Base-by-base conservation (phyloP, 2,888 invertebrate species). In the Amiota minor region DNA sequence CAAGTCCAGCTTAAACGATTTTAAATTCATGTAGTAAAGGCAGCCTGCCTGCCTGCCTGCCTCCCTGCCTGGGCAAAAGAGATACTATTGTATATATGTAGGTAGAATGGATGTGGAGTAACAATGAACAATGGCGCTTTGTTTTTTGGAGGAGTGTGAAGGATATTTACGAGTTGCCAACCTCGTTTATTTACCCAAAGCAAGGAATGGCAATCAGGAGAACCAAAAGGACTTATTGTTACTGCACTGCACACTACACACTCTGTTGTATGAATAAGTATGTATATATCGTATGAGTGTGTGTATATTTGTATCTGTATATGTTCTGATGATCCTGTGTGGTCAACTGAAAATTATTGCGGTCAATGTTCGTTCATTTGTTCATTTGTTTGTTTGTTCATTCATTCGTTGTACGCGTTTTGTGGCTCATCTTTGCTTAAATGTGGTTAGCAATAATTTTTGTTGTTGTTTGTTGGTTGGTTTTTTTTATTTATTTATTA, bases 101-200 rank as follows among this genome's bases (percentile, higher is more conserved):
- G 3, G 23, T 20, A 12, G 67, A 16, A 20, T 20, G 67, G 53
- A 35, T 23, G 6, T 35, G 35, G 35, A 35, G 6, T 4, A 35
- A 35, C 6, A 35, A 35, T 8, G 35, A 35, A 35, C 35, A 35
- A 35, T 35, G 35, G 35, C 35, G 35, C 35, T 35, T 35, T 35
- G 4, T 35, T 35, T 35, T 35, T 35, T 61, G 18, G 56, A 16
- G 12, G 35, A 46, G 35, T 16, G 70, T n/a, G 18, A 12, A 70
- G 75, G 77, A 84, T 85, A 84, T 84, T 84, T 84, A 86, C 86
- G 86, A 86, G 86, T 79, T 80, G 76, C 67, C 67, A 50, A 55
- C 45, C 46, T 70, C 47, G 70, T 59, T 70, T 56, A n/a, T 70
- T 67, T 35, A 35, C 35, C 35, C 35, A 35, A 35, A 35, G 35